Conservation (phyloP, 30 jellyfish, hydroid and myxozoan genomes). For the Hydractinia symbiolongicarpus region DNA sequence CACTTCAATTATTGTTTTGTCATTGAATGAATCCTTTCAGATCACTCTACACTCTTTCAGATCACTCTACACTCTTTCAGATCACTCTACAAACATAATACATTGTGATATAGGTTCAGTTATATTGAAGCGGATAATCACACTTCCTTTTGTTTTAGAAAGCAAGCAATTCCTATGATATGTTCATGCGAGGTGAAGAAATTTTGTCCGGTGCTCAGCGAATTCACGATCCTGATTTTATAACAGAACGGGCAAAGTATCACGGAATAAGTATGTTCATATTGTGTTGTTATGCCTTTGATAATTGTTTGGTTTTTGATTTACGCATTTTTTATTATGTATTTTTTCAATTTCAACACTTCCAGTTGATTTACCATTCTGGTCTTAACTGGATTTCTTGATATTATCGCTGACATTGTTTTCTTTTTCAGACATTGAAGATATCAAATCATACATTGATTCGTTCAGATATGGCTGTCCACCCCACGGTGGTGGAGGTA, state of each 20-base stretch:
- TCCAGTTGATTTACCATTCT: background rate
- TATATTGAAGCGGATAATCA: too few relatives aligned
- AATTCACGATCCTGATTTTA: slow-evolving; percentile 90
- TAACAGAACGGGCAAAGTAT: slow-evolving; percentile 89
- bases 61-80: too few relatives aligned
- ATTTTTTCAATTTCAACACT: background rate
- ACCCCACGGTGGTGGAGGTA: slow-evolving; percentile 99
- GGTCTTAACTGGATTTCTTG: background rate
- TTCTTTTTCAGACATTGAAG: slow-evolving; percentile 68
- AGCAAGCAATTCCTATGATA: slow-evolving; percentile 87
- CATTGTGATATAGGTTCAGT: too few relatives aligned
- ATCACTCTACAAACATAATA: too few relatives aligned
- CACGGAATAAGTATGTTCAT: slow-evolving; percentile 78
- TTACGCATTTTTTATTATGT: background rate
- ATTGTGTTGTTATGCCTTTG: background rate
- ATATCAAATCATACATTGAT: slow-evolving; percentile 93
- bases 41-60: too few relatives aligned
- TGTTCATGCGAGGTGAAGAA: slow-evolving; percentile 99
- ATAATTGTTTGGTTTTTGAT: background rate
- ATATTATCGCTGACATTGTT: background rate
- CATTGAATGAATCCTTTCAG: too few relatives aligned
- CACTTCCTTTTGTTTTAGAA: background rate
- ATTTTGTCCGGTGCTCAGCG: slow-evolving; percentile 99
- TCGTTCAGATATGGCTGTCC: slow-evolving; percentile 96
- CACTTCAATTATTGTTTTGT: too few relatives aligned